Conservation (phyloP, 2,113 vertebrate species). For the Gasterosteus nipponicus region DNA sequence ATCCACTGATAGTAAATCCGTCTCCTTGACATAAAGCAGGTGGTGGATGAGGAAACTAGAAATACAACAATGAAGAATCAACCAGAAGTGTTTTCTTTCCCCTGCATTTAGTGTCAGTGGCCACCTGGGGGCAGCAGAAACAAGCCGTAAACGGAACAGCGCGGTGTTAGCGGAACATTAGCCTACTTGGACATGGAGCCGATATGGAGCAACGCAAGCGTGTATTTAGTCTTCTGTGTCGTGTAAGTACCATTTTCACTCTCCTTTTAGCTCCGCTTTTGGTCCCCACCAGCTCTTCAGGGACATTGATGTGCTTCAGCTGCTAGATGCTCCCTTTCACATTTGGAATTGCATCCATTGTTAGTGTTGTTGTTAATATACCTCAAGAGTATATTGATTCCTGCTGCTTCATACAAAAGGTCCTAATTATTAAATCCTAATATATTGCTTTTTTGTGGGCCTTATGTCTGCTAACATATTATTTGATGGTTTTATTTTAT, state of each 20-base stretch:
- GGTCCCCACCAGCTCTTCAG: background rate
- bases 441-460: background rate
- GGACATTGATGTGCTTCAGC: background rate
- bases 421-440: background rate
- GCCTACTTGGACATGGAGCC: background rate
- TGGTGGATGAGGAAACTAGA: background rate
- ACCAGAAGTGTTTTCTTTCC: background rate
- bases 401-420: background rate
- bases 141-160: background rate
- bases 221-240: background rate
- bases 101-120: background rate
- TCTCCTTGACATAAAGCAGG: background rate
- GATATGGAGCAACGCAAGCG: background rate
- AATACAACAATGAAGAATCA: background rate
- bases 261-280: background rate
- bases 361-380: background rate
- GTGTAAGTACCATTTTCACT: background rate
- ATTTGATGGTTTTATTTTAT: background rate
- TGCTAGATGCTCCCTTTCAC: background rate
- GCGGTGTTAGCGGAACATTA: background rate
- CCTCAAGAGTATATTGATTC: background rate
- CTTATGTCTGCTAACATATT: background rate
- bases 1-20: background rate
- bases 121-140: background rate
- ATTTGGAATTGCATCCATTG: background rate